phyloP scores from a whole-genome alignment of 2,888 invertebrate species.

The Drosophila setosimentum region DNA sequence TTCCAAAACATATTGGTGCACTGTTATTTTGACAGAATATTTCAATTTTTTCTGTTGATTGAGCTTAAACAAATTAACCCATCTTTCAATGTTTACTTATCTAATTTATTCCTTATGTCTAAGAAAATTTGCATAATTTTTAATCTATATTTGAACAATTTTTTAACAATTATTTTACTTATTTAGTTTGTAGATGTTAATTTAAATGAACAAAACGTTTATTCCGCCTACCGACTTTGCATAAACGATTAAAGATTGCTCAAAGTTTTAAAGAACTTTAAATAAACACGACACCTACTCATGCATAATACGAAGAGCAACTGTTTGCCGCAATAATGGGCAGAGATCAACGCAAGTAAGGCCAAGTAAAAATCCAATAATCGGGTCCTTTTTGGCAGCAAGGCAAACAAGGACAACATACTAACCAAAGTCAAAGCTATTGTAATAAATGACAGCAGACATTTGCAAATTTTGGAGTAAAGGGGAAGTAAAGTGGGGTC shows the following conservation, averaged over 20 bases:
- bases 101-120: neutral
- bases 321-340: conserved; percentile 15
- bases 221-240: neutral
- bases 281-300: conserved; percentile 8
- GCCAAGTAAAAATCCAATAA: conserved; percentile 48
- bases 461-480: conserved; percentile 63
- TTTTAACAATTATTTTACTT: neutral
- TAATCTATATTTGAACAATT: neutral
- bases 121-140: neutral
- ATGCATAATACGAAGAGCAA: conserved; percentile 26
- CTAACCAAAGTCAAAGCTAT: conserved; percentile 83
- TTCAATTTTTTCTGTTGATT: too few relatives aligned
- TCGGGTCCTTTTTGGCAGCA: conserved; percentile 24
- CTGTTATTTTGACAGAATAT: neutral
- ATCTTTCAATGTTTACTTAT: neutral
- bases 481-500: conserved; percentile 9
- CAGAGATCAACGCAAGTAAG: conserved; percentile 16
- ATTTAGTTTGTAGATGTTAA: neutral
- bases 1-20: neutral
- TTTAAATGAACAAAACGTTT: neutral
- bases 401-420: conserved; percentile 65
- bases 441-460: conserved; percentile 85
- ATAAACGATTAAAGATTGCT: neutral
- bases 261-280: neutral
- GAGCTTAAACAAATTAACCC: too few relatives aligned